These are phyloP conservation scores for Drosophila flavopinicola DNA, from an alignment of 2,888 invertebrate species.

Conservation along the genomic window DNA sequence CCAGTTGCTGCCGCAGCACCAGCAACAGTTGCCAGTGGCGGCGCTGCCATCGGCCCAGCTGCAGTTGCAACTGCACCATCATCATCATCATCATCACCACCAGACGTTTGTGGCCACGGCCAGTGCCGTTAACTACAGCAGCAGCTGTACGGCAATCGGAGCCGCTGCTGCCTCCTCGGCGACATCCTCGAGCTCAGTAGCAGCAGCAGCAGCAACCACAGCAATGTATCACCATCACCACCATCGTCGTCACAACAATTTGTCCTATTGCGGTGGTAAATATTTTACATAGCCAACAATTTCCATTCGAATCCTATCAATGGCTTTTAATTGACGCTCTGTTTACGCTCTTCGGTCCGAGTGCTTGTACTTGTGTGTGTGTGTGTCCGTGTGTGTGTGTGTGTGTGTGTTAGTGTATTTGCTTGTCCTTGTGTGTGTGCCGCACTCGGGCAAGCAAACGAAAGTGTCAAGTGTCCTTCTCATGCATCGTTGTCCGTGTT, in stretches of 20 bases:
- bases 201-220: constrained; percentile 51
- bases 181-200: constrained; percentile 36
- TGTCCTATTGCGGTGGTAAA: constrained; percentile 85
- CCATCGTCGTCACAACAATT: constrained; percentile 84
- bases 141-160: constrained; percentile 60
- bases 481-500: constrained; percentile 26
- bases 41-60: constrained; percentile 64
- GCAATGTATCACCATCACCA: constrained; percentile 83
- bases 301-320: constrained; percentile 45
- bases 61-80: constrained; percentile 78
- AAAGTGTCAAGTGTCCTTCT: constrained; percentile 57
- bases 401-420: constrained; percentile 10
- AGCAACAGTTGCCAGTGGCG: constrained; percentile 57
- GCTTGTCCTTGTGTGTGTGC: constrained; percentile 5
- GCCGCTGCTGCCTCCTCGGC: constrained; percentile 29
- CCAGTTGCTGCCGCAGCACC: constrained; percentile 50
- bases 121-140: constrained; percentile 68
- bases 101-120: constrained; percentile 77
- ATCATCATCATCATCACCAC: constrained; percentile 75
- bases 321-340: constrained; percentile 55
- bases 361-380: constrained; percentile 5
- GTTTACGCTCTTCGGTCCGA: constrained; percentile 17
- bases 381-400: background rate
- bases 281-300: constrained; percentile 56
- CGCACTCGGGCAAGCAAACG: constrained; percentile 13